Base-by-base conservation (phyloP, 2,888 invertebrate species). In the Agrypnus murinus region DNA sequence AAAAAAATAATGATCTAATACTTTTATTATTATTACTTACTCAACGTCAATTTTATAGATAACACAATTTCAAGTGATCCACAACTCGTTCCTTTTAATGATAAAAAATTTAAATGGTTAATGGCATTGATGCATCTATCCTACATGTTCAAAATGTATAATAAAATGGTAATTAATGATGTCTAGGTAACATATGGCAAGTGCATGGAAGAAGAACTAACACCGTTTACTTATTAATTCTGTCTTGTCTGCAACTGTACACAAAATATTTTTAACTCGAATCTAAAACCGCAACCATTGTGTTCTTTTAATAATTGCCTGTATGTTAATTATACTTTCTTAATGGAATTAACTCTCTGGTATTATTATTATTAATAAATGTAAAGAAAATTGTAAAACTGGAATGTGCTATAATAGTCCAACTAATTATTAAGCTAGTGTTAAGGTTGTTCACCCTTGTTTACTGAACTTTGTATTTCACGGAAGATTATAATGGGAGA, bases 381-480 rank as follows among this genome's bases (percentile, higher is more conserved):
- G 46, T 17, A 17, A n/a, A 62, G 17, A 46, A 34, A 25, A 25
- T 25, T 25, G 19, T 50, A 36, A 17, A 57, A 6, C 50, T 45
- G 48, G 65, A 65, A 65, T 65, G 55, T 15, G 25, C 48, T 50
- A 36, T 63, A 46, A 57, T 46, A 65, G 46, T 57, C 48, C 19
- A 34, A 57, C 55, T 57, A 57, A 65, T 65, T 65, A 58, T 45
- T 12, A 14, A 43, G 57, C 63, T 38, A 53, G 14, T 25, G 5
- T 25, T 5, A 50, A 66, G 66, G 58, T 66, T 66, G 50, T 66
- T 66, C 48, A 66, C 66, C 66, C 34, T n/a, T 38, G 65, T 36
- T 46, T 65, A 58, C 34, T 65, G 65, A 65, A 65, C 65, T 65
- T 32, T 53, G 34, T 31, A 46, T 59, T 59, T 66, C 59, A 66